These are phyloP conservation scores for Riptortus pedestris DNA, from an alignment of 1,140 invertebrate species.

Conservation along the genomic window DNA sequence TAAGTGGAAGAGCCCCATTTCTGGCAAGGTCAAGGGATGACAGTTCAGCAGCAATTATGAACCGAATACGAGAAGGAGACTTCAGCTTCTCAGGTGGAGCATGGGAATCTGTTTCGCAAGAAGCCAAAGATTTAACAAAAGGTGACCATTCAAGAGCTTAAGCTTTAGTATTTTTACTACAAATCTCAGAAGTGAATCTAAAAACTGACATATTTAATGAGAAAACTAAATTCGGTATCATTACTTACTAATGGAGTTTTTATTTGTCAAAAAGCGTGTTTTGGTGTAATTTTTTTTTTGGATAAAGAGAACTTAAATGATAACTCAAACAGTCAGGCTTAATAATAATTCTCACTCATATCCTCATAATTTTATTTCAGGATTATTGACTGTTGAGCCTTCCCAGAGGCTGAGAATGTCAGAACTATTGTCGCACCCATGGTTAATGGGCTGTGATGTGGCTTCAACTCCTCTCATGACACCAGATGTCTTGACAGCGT, in stretches of 20 bases:
- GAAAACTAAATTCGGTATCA: background rate
- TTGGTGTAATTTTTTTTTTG: no score
- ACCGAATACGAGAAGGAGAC: conserved; percentile 63
- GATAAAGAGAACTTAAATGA: no score
- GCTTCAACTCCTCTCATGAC: conserved; percentile 46
- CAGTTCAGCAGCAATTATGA: conserved; percentile 61
- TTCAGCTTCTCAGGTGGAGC: conserved; percentile 59
- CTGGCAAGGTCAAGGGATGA: conserved; percentile 56
- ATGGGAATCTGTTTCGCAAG: conserved; percentile 60
- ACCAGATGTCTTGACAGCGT: conserved; percentile 42
- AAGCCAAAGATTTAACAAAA: conserved; percentile 65
- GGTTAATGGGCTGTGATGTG: conserved; percentile 45
- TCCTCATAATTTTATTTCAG: conserved; percentile 33
- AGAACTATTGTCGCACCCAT: conserved; percentile 52
- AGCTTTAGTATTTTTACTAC: background rate
- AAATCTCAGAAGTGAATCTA: background rate
- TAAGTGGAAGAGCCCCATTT: conserved; percentile 76
- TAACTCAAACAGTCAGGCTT: no score
- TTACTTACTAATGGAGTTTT: no score
- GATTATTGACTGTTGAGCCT: conserved; percentile 70
- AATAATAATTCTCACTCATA: no score
- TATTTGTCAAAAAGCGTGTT: no score
- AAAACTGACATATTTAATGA: background rate
- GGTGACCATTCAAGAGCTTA: conserved; percentile 36
- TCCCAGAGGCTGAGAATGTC: conserved; percentile 55